Evolutionary conservation across 2,113 vertebrate species (phyloP), one percentile per base, ranked within the genome.

Genomic region (Gadus chalcogrammus): DNA sequence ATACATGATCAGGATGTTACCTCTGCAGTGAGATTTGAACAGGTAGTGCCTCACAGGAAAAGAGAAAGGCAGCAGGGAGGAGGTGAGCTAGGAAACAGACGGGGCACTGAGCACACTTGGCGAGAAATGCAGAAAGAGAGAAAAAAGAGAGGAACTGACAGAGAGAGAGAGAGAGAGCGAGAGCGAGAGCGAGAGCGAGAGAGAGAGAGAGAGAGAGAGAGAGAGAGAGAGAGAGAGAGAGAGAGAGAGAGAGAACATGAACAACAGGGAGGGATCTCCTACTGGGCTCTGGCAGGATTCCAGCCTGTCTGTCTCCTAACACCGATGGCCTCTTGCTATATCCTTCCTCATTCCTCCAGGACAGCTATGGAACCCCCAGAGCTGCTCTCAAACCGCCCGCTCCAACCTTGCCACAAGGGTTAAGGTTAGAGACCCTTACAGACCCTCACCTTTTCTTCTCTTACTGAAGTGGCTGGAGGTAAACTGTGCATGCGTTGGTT

Each of bases 271-370:
- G 42, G 42, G 8, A 9, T 79, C 72, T 87, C 83, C 74, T 80
- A 81, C 80, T 87, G 61, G 79, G 76, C 76, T 87, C 81, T 92
- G 92, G 91, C 89, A 56, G 78, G 79, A 87, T 85, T 91, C 91
- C 90, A 92, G 79, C 67, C 78, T 72, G 79, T 85, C 88, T 90
- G 89, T 87, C 88, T 89, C 81, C 78, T 77, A 89, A 89, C 9
- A 85, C 82, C 72, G 72, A 82, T 61, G 48, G 72, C 82, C 85
- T 88, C 78, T 80, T 80, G 78, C 75, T 73, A 75, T 83, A 72
- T 69, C 75, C 63, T 79, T 79, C 86, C 83, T 87, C 89, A 13
- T 48, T 48, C 42, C 42, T 48, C 78, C 73, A 81, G 59, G 66
- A 76, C 65, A 52, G 58, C 77, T 48, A 76, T 22, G 38, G 31